Evolutionary conservation across 1,140 invertebrate species (phyloP), one percentile per base, ranked within the genome.

Genomic region (Drosophila nannoptera): DNA sequence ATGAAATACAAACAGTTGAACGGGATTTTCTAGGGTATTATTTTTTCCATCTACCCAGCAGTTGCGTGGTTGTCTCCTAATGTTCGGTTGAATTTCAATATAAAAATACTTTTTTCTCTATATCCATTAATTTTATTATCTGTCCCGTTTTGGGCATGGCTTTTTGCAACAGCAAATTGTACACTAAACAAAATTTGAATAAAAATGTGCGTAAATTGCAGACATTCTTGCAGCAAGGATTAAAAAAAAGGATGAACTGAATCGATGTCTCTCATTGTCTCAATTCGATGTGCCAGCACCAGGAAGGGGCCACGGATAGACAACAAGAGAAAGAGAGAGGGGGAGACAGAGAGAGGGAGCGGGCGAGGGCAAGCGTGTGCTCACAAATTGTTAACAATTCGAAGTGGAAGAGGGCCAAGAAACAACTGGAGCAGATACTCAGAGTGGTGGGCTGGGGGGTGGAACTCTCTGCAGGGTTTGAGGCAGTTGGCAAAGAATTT

Each of bases 351-450:
- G 16, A 16, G 31, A n/a, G 35, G 11, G 22, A 6, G 33, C 2
- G 32, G 6, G 49, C 3, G 42, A 46, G 49, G 12, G 16, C 31
- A 61, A 61, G 52, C 69, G 64, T 75, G 71, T 65, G 56, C 76
- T 73, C 66, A 70, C 69, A 86, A 86, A 84, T 80, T 86, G 75
- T 86, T 86, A 86, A 84, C 80, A 86, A 84, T 84, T 77, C 77
- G 49, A 74, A 74, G 29, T 61, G 59, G 45, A 75, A 43, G 63
- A 40, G 49, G n/a, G 36, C 53, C 52, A 61, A 61, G 49, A 14
- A 58, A 9, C 40, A 43, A 7, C 40, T 5, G n/a, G 38, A 11
- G 11, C 38, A 40, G 38, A 4, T 14, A 7, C 5, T 59, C 14
- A 56, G 46, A 45, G 48, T 62, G 61, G 58, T 22, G 22, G 38